Percentiles rank a stretch among this genome's conserved stretches.
Conservation (phyloP, 2,797 vertebrate genomes). For the Rhinophrynus dorsalis region DNA sequence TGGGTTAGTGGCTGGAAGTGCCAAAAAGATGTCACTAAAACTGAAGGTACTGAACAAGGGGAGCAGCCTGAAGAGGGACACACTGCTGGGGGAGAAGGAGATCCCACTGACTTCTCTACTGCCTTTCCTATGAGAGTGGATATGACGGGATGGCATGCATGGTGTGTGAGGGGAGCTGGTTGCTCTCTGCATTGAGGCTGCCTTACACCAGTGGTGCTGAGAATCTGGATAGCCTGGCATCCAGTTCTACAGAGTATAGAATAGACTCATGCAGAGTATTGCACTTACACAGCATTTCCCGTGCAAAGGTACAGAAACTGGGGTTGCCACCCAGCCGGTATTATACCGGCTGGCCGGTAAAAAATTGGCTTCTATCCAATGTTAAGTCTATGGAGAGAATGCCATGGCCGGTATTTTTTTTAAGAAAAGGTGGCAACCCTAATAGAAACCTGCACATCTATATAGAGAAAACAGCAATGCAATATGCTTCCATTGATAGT, state of each 20-base stretch:
- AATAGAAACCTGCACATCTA: neutral
- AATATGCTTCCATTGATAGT: constrained; percentile 19
- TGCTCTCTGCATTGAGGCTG: neutral
- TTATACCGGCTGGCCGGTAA: too few species aligned
- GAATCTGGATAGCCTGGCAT: neutral
- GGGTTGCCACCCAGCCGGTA: too few species aligned
- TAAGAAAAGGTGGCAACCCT: too few species aligned
- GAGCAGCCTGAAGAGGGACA: constrained; percentile 91
- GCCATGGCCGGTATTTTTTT: too few species aligned
- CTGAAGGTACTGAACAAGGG: constrained; percentile 98
- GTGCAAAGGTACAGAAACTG: too few species aligned
- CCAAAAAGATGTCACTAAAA: constrained; percentile 86
- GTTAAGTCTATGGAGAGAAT: too few species aligned
- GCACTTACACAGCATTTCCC: constrained; percentile 13
- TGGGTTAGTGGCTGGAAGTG: constrained; percentile 76
- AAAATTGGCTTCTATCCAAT: too few species aligned
- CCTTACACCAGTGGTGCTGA: neutral
- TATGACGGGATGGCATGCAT: neutral
- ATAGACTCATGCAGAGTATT: neutral
- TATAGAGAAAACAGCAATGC: neutral
- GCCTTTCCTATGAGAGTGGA: constrained; percentile 57
- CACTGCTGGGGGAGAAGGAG: constrained; percentile 88
- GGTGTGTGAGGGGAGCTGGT: neutral
- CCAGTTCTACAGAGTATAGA: neutral
- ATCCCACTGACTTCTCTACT: constrained; percentile 82